Conservation (phyloP, 2,797 vertebrate genomes). For the Protonibea diacanthus region DNA sequence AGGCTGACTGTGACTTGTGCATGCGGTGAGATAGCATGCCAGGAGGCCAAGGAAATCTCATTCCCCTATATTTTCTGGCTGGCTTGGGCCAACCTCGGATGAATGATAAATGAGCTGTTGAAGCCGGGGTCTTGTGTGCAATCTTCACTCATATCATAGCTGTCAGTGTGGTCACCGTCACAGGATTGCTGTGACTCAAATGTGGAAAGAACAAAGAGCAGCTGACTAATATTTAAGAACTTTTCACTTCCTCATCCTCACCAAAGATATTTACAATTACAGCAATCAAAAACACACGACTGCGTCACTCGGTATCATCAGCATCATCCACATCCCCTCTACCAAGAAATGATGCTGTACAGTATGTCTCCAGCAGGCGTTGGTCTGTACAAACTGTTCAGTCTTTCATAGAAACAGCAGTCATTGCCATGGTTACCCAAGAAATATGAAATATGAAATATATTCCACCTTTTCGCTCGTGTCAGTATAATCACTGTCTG, state of each 20-base stretch:
- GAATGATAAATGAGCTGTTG: constrained; percentile 75
- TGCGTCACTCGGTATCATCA: constrained; percentile 21
- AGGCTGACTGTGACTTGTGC: constrained; percentile 53
- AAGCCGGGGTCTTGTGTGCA: constrained; percentile 58
- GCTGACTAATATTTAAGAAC: constrained; percentile 1
- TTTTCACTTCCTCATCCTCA: constrained; percentile 1
- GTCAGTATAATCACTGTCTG: constrained; percentile 60
- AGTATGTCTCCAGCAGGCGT: constrained; percentile 19
- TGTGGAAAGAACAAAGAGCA: constrained; percentile 14
- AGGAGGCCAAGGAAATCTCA: constrained; percentile 73
- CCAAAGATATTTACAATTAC: constrained; percentile 25
- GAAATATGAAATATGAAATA: constrained; percentile 60
- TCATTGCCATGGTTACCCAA: constrained; percentile 75
- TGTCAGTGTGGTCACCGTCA: constrained; percentile 47
- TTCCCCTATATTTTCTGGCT: constrained; percentile 65
- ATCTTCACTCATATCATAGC: constrained; percentile 52
- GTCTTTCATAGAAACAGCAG: constrained; percentile 49
- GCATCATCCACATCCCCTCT: neutral
- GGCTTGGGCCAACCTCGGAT: constrained; percentile 64
- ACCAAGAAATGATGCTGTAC: neutral
- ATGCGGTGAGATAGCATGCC: constrained; percentile 57
- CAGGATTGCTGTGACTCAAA: constrained; percentile 40
- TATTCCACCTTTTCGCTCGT: constrained; percentile 51
- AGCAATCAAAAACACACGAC: constrained; percentile 14
- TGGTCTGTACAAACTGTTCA: constrained; percentile 41